Percentiles rank a stretch among this genome's conserved stretches.
Conservation (phyloP, 1,140 invertebrate genomes). For the Trachymyrmex cornetzi region DNA sequence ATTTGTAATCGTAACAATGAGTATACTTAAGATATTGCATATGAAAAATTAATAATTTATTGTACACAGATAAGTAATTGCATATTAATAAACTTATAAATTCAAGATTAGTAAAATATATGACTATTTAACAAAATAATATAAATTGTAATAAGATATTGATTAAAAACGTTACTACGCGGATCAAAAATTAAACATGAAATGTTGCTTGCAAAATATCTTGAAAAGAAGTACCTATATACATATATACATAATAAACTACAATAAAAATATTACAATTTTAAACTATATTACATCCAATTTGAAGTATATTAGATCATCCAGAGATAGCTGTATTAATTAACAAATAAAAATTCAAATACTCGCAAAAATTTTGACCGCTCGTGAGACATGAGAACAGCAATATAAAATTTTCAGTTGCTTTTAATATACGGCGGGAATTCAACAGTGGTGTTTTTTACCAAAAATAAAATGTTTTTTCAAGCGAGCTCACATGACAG, state of each 20-base stretch:
- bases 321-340: background rate
- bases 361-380: conserved; percentile 7
- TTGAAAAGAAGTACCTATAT: background rate
- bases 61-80: too few species aligned
- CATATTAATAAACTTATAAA: too few species aligned
- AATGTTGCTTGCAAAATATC: background rate
- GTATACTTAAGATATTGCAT: too few species aligned
- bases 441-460: conserved; percentile 42
- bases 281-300: background rate
- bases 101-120: too few species aligned
- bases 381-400: background rate
- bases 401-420: conserved; percentile 46
- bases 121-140: conserved; percentile 1
- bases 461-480: conserved; percentile 54
- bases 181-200: background rate
- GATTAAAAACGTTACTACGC: background rate
- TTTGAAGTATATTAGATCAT: conserved; percentile 15
- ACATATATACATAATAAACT: background rate
- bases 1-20: too few species aligned
- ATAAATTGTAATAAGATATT: background rate
- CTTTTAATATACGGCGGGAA: conserved; percentile 49
- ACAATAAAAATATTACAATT: conserved; percentile 22
- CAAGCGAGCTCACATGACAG: conserved; percentile 10
- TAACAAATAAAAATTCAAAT: conserved; percentile 47
- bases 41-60: too few species aligned